These are phyloP conservation scores for Hydrotaea cyrtoneurina DNA, from an alignment of 2,888 invertebrate genomes.

Conservation along the genomic window DNA sequence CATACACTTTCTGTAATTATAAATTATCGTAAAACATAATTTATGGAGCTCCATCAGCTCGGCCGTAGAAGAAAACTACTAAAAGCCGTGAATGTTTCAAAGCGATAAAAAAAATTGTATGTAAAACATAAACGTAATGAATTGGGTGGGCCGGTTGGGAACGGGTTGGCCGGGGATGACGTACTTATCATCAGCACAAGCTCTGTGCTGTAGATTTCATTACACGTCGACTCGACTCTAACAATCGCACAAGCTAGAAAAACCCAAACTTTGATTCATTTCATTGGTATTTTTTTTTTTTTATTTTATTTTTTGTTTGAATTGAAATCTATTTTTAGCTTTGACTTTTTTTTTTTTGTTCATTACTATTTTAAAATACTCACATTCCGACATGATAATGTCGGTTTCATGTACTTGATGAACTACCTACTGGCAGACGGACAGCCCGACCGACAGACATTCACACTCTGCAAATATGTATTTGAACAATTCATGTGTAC, in stretches of 20 bases:
- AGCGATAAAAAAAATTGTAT: conserved; percentile 7
- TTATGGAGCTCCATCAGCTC: background rate
- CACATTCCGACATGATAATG: background rate
- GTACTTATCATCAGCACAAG: conserved; percentile 12
- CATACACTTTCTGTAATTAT: conserved; percentile 41
- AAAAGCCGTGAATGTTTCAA: conserved; percentile 41
- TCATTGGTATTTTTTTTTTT: conserved; percentile 4
- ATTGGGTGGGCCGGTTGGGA: background rate
- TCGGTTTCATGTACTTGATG: background rate
- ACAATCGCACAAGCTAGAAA: background rate
- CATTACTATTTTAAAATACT: background rate
- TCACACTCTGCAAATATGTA: background rate
- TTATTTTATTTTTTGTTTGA: too few relatives aligned
- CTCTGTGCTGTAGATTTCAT: too few relatives aligned
- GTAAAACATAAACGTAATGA: conserved; percentile 27
- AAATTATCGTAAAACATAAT: conserved; percentile 56
- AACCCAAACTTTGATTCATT: conserved; percentile 1
- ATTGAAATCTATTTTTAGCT: conserved; percentile 13
- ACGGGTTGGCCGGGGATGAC: too few relatives aligned
- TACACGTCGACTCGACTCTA: too few relatives aligned
- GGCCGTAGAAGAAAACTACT: background rate
- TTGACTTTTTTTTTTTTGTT: background rate
- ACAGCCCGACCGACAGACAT: background rate
- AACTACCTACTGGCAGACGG: background rate
- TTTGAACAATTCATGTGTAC: background rate